These are phyloP conservation scores for Hapalemur alaotrensis DNA, from an alignment of 2,797 vertebrate species.

Conservation along the genomic window DNA sequence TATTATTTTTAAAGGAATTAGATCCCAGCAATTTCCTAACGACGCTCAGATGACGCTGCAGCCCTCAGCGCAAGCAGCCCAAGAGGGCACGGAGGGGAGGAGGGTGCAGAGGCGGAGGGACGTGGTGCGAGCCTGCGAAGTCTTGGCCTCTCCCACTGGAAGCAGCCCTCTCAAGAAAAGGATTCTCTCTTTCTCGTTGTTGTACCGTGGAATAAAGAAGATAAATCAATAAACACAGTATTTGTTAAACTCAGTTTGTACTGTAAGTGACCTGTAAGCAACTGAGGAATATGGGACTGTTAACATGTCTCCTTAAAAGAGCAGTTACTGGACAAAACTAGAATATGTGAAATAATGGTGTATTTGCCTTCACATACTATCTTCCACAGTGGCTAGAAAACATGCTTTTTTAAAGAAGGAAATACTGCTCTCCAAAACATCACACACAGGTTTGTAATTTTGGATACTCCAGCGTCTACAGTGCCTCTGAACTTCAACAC, in stretches of 20 bases:
- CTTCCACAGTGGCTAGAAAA: not conserved
- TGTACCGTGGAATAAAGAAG: not conserved
- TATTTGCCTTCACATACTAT: not conserved
- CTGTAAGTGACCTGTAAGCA: not conserved
- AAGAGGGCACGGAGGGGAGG: not conserved
- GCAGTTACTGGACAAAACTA: not conserved
- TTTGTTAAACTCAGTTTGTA: not conserved
- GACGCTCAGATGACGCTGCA: not conserved
- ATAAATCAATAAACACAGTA: not conserved
- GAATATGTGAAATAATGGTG: not conserved
- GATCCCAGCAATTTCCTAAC: not conserved
- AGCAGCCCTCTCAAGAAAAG: not conserved
- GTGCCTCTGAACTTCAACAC: not conserved
- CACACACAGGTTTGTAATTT: not conserved
- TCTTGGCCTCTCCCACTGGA: fast-evolving
- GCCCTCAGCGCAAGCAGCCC: not conserved
- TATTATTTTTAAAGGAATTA: not conserved
- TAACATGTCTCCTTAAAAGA: not conserved
- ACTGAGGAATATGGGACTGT: not conserved
- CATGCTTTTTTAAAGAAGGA: not conserved
- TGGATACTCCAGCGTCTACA: not conserved
- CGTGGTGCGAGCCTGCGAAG: fast-evolving
- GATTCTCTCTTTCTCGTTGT: not conserved
- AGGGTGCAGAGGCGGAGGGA: not conserved
- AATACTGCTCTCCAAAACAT: not conserved